phyloP scores from a whole-genome alignment of 2,797 vertebrate genomes.

The Momotus momota region DNA sequence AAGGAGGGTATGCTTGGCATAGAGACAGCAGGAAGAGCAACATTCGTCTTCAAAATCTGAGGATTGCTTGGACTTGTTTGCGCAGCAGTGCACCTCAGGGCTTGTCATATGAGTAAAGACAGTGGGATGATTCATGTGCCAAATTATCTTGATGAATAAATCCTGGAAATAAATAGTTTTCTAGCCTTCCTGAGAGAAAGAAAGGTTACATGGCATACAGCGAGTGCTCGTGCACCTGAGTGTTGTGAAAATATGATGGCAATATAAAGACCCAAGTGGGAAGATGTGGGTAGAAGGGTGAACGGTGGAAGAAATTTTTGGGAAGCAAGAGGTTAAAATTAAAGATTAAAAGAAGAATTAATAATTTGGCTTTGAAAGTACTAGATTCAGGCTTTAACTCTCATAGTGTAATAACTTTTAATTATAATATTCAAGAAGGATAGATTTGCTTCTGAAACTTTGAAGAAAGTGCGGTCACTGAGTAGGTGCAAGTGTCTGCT shows the following conservation, averaged over 20 bases:
- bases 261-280: background rate
- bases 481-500: conserved; percentile 3
- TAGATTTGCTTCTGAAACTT: background rate
- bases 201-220: background rate
- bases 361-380: background rate
- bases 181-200: background rate
- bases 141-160: background rate
- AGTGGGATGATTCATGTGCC: background rate
- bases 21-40: background rate
- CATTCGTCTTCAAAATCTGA: background rate
- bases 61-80: background rate
- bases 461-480: background rate
- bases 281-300: background rate
- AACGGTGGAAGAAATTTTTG: background rate
- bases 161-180: background rate
- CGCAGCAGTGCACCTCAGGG: background rate
- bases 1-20: background rate
- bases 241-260: background rate
- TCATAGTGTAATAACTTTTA: background rate
- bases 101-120: background rate
- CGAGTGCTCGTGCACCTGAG: background rate
- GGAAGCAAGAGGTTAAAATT: background rate
- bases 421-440: background rate
- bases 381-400: background rate
- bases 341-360: background rate